Conservation (phyloP, 2,797 vertebrate genomes). For the Tenualosa thibaudeaui region DNA sequence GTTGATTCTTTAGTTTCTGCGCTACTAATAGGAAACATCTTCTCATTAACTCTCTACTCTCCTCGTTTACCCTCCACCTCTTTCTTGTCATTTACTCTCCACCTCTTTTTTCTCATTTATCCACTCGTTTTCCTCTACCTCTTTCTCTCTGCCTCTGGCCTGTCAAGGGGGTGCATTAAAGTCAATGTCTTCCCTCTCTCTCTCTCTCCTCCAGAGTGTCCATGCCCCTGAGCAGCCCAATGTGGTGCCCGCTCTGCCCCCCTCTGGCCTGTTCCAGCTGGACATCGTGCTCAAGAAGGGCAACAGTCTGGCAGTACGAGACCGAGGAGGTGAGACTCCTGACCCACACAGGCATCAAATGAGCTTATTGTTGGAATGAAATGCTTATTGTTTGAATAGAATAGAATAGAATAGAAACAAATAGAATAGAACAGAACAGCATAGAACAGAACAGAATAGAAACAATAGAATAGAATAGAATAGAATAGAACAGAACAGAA, state of each 20-base stretch:
- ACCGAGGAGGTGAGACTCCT: constrained; percentile 80
- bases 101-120: neutral
- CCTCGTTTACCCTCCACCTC: neutral
- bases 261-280: constrained; percentile 83
- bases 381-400: too few relatives aligned
- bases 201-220: constrained; percentile 64
- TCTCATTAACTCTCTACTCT: too few relatives aligned
- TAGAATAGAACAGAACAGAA: too few relatives aligned
- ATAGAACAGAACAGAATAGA: too few relatives aligned
- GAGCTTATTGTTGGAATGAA: neutral
- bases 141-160: neutral
- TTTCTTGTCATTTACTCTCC: neutral
- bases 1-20: neutral
- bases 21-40: too few relatives aligned
- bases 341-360: neutral
- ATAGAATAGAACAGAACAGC: too few relatives aligned
- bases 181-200: neutral
- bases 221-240: constrained; percentile 60
- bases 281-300: constrained; percentile 85
- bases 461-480: too few relatives aligned
- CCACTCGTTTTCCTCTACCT: neutral
- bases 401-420: too few relatives aligned
- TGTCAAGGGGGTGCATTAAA: too few relatives aligned
- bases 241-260: constrained; percentile 61
- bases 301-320: constrained; percentile 85